Percentiles rank a stretch among this genome's conserved stretches.
These are phyloP conservation scores for Polymixis flavicincta DNA, from an alignment of 2,888 invertebrate species.

Conservation along the genomic window DNA sequence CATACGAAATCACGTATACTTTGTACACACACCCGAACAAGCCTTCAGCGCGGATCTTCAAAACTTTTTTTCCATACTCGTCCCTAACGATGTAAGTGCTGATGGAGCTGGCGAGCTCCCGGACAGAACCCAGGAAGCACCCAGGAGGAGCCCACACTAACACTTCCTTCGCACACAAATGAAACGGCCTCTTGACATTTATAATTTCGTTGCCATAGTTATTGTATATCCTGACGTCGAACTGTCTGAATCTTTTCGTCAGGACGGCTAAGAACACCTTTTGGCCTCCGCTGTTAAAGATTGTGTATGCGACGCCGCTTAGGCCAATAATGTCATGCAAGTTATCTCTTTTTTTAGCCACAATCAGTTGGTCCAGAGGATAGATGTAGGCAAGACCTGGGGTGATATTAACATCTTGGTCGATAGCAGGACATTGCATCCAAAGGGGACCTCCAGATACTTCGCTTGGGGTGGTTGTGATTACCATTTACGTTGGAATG, in stretches of 20 bases:
- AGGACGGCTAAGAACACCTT: constrained; percentile 80
- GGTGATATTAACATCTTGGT: constrained; percentile 60
- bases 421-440: constrained; percentile 79
- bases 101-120: constrained; percentile 50
- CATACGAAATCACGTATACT: constrained; percentile 60
- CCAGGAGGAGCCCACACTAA: constrained; percentile 79
- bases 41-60: constrained; percentile 68
- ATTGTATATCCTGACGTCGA: constrained; percentile 77
- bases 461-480: constrained; percentile 43
- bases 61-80: constrained; percentile 58
- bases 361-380: constrained; percentile 73
- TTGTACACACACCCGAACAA: constrained; percentile 51
- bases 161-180: constrained; percentile 67
- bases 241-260: constrained; percentile 63
- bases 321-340: constrained; percentile 75
- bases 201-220: constrained; percentile 82
- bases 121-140: constrained; percentile 75
- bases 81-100: constrained; percentile 73
- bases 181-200: constrained; percentile 69
- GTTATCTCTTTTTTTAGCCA: constrained; percentile 72
- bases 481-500: constrained; percentile 66
- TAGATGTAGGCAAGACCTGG: constrained; percentile 79
- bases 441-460: constrained; percentile 65
- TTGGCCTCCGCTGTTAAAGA: constrained; percentile 77
- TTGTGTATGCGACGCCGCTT: constrained; percentile 73